These are phyloP conservation scores for Torymus aiolomorphi DNA, from an alignment of 2,888 invertebrate genomes.

Conservation along the genomic window DNA sequence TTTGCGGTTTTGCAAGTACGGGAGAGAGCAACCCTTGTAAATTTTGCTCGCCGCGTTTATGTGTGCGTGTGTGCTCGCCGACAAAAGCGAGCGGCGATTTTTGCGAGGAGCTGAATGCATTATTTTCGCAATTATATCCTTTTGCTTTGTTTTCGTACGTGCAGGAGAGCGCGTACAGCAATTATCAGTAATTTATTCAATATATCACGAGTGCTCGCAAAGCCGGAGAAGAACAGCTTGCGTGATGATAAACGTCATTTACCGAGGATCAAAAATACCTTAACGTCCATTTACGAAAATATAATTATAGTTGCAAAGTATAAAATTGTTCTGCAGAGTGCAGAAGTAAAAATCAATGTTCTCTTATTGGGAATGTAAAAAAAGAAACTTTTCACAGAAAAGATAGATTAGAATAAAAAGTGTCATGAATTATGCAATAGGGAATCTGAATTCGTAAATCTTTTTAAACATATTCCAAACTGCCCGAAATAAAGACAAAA, in stretches of 20 bases:
- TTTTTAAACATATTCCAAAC: too few species aligned
- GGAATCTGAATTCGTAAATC: too few species aligned
- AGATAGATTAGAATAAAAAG: too few species aligned
- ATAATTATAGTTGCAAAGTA: too few species aligned
- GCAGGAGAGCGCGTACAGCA: neutral
- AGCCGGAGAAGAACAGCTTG: neutral
- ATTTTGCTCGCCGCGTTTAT: neutral
- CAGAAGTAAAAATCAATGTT: too few species aligned
- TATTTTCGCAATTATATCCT: conserved; percentile 36
- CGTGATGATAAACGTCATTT: conserved; percentile 9
- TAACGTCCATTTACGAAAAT: too few species aligned
- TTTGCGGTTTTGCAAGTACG: conserved; percentile 20
- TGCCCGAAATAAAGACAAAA: too few species aligned
- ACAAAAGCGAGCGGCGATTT: conserved; percentile 28
- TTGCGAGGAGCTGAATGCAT: neutral
- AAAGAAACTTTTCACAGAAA: too few species aligned
- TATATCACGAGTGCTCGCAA: neutral
- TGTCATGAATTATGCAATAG: too few species aligned
- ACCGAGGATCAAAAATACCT: neutral
- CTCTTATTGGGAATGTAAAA: too few species aligned
- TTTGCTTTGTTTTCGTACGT: conserved; percentile 4
- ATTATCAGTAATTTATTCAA: conserved; percentile 48
- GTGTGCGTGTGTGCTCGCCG: conserved; percentile 2
- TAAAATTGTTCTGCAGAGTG: too few species aligned
- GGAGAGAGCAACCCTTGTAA: conserved; percentile 26